phyloP scores from a whole-genome alignment of 2,888 invertebrate genomes.

The Chromoteleia sp. region DNA sequence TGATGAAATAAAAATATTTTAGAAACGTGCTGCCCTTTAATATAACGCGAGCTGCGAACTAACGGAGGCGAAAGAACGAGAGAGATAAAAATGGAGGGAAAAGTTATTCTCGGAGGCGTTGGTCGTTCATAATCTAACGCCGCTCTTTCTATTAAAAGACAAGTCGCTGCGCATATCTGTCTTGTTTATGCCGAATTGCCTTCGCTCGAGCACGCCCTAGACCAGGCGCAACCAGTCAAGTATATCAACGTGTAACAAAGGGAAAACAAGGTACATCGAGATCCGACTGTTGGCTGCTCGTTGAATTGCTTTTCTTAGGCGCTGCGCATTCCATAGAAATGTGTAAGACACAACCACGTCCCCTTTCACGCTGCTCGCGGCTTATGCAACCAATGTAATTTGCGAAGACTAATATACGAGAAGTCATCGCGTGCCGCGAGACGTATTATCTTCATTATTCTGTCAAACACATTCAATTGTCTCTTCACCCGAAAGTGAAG shows the following conservation, averaged over 20 bases:
- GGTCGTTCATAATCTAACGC: slow-evolving; percentile 35
- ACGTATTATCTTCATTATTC: slow-evolving; percentile 59
- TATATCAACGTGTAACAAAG: slow-evolving; percentile 61
- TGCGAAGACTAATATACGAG: slow-evolving; percentile 61
- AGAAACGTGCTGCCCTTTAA: neutral
- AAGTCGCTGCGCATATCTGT: slow-evolving; percentile 40
- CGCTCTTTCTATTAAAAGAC: slow-evolving; percentile 32
- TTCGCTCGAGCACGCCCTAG: slow-evolving; percentile 23
- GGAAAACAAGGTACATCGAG: slow-evolving; percentile 60
- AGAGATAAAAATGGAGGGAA: slow-evolving; percentile 10
- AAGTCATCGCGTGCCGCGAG: slow-evolving; percentile 51
- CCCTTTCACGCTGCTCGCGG: slow-evolving; percentile 38
- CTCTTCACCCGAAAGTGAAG: slow-evolving; percentile 16
- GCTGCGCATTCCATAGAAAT: slow-evolving; percentile 53
- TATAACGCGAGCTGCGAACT: neutral
- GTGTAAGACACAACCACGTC: slow-evolving; percentile 52
- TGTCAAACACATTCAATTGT: slow-evolving; percentile 35
- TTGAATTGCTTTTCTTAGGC: slow-evolving; percentile 65
- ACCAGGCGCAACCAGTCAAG: slow-evolving; percentile 44
- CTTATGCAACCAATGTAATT: slow-evolving; percentile 60
- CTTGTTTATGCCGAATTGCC: slow-evolving; percentile 57
- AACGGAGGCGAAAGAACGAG: slow-evolving; percentile 3
- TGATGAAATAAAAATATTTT: neutral
- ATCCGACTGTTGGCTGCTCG: slow-evolving; percentile 49
- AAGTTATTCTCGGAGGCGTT: slow-evolving; percentile 28